phyloP scores from a whole-genome alignment of 2,797 vertebrate genomes.

The Crocidura indochinensis region DNA sequence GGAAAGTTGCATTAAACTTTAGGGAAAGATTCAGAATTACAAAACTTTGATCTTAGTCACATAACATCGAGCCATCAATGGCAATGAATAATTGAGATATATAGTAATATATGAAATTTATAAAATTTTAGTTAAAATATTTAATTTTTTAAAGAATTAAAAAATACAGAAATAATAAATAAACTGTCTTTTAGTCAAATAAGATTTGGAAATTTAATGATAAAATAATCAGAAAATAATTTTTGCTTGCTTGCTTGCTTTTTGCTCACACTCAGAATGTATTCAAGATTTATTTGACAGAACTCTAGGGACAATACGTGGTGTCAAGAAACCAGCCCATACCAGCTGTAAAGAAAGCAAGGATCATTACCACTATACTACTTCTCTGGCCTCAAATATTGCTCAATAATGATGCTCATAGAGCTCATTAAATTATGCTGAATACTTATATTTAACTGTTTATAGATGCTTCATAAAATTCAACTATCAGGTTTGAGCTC shows the following conservation, averaged over 20 bases:
- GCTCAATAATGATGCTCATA: not conserved
- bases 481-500: constrained; percentile 53
- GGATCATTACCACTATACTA: no score
- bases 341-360: no score
- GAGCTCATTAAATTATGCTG: constrained; percentile 10
- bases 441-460: constrained; percentile 56
- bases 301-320: no score
- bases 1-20: not conserved
- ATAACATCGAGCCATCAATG: not conserved
- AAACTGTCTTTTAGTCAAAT: constrained; percentile 49
- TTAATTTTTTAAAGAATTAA: constrained; percentile 8
- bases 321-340: no score
- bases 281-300: no score
- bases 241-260: no score
- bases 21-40: constrained; percentile 9
- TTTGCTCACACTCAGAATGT: no score
- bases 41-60: constrained; percentile 3
- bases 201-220: constrained; percentile 49
- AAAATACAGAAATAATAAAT: not conserved
- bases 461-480: constrained; percentile 51
- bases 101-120: not conserved
- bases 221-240: not conserved
- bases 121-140: constrained; percentile 6
- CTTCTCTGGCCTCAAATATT: no score
- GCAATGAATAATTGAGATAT: not conserved